Evolutionary conservation across 2,888 invertebrate species (phyloP), one percentile per base, ranked within the genome.

Genomic region (Chalcis sispes): DNA sequence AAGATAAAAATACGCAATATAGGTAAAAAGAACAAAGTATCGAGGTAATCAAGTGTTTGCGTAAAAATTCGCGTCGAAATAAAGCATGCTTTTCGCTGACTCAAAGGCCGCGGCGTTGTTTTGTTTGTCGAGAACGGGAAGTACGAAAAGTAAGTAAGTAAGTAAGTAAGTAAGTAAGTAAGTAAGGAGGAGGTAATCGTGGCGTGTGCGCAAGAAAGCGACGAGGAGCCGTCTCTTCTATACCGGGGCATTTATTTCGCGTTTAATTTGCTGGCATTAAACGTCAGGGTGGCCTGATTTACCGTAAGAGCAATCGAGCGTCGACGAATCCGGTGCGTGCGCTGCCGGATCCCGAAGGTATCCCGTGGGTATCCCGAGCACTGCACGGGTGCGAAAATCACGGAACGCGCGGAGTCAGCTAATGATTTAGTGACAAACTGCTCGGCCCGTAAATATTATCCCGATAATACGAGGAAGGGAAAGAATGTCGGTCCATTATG

Each of bases 261-360:
- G 86, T 85, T 86, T 87, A 87, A 87, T 87, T 87, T 86, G 87
- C 86, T 82, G 86, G 85, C 81, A 86, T 87, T 87, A 85, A 87
- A 87, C 84, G 87, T 87, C 87, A 85, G 82, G 81, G 81, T 82
- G 83, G 83, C 80, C 86, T 87, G 87, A 88, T 88, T 87, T 88
- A 87, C 87, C 74, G 71, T 72, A 48, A 36, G 52, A 46, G 40
- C n/a, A 29, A 56, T 13, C 8, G 54, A 56, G 20, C 40, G 54
- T 42, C 32, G 54, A 54, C 54, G 66, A 66, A 64, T 69, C 59
- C 54, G 10, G 52, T 69, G 59, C 74, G 80, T 85, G 84, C 82
- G 77, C 83, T 81, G 79, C 80, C 82, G 80, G 83, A 4, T 3
- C 32, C 2, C 25, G 15, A 78, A 72, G 70, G 71, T 79, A 77